Base-by-base conservation (phyloP, 2,888 invertebrate genomes). In the Sphaerophoria taeniata region DNA sequence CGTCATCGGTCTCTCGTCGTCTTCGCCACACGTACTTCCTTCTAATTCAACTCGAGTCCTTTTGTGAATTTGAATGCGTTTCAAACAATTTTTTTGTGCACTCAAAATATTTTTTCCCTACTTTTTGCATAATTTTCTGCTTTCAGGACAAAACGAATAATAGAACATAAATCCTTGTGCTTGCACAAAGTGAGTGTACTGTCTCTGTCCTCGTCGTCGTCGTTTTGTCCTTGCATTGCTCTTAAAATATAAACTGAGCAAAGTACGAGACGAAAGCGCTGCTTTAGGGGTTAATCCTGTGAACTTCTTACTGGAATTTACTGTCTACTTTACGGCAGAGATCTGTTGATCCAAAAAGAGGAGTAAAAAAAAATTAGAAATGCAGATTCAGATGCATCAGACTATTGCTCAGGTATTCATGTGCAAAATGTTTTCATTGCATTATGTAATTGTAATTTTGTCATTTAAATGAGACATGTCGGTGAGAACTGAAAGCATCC, bases 381-480 rank as follows among this genome's bases (percentile, higher is more conserved):
- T 24, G 24, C 24, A 24, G 24, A 24, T 24, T 24, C 24, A 24
- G 24, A 24, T 24, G 24, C 24, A 24, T 24, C 67, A 55, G 73
- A 34, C 56, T 56, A 69, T 61, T 69, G 70, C 74, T 75, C 55
- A 75, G 80, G 76, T 70, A 85, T 81, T 81, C 85, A 85, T 73
- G 67, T 81, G 70, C 43, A 55, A 85, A 85, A 77, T 72, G 76
- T 76, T 81, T 85, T 81, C 69, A 81, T 85, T 80, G 81, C 85
- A 76, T 85, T 81, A 72, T 76, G 49, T 73, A 80, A 81, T 72
- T 85, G 81, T 76, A 76, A 85, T 76, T 85, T 85, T 85, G 85
- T 82, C 81, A 85, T 81, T 81, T 77, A 85, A 85, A 85, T 82
- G 81, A 85, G 81, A 85, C 73, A 81, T 71, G 81, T 77, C 71